Evolutionary conservation across 2,888 invertebrate species (phyloP), one percentile per base, ranked within the genome.

Genomic region (Lamproptera curius): DNA sequence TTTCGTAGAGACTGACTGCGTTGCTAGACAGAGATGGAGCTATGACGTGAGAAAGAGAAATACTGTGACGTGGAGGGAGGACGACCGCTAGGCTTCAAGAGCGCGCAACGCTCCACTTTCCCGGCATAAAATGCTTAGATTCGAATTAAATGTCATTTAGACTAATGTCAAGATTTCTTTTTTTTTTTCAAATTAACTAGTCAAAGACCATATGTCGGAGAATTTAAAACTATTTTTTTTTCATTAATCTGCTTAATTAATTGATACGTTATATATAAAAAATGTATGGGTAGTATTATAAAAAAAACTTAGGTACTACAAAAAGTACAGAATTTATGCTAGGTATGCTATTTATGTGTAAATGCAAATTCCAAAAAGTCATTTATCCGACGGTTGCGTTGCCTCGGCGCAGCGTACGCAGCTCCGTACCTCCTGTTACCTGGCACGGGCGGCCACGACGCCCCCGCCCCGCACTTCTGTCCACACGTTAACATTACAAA

Each of bases 361-460:
- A 9, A 15, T 36, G 16, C n/a, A 10, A 36, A 36, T 20, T 17
- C 34, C 16, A 36, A 23, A 15, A 1, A 31, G 31, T 31, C 31
- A 31, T 42, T 20, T 28, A 63, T 67, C 56, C 61, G 63, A 61
- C 1, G 5, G 14, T 33, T 39, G 28, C 23, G 13, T 11, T 31
- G 31, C 31, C 36, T 34, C 35, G 16, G 15, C 16, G 40, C 11
- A 43, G 13, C 51, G 67, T 62, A 70, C 69, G 72, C 43, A 39
- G 44, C 65, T 58, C 74, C 84, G 86, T 87, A 87, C 86, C 86
- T 82, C 84, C 85, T 81, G 76, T 84, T 85, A 86, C 86, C 87
- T 86, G 86, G 86, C 69, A 86, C 86, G 70, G 76, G 65, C 68
- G 58, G 60, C 60, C 68, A 66, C 72, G 68, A 61, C 63, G 61